These are phyloP conservation scores for Mus spicilegus DNA, from an alignment of 2,113 vertebrate genomes.

Conservation along the genomic window DNA sequence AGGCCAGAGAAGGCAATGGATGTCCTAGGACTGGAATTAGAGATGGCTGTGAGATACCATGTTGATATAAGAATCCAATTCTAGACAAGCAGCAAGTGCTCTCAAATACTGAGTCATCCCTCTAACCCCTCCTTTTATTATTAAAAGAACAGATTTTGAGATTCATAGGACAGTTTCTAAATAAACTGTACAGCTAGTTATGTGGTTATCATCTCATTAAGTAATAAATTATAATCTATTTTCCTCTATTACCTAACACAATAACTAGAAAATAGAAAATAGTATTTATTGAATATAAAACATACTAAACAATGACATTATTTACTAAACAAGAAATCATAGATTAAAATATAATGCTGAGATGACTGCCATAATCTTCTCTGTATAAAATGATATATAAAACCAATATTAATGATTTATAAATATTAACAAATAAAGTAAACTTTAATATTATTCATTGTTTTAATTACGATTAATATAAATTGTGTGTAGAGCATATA, in stretches of 20 bases:
- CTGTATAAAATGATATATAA: neutral
- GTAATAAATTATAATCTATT: neutral
- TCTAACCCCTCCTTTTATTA: neutral
- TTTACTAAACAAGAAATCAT: neutral
- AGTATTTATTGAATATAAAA: neutral
- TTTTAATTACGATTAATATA: neutral
- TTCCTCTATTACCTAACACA: neutral
- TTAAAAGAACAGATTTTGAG: neutral
- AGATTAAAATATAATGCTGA: neutral
- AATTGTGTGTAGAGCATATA: neutral
- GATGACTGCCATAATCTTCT: neutral
- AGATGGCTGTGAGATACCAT: neutral
- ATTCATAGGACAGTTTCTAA: neutral
- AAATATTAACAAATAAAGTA: neutral
- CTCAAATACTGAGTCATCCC: neutral
- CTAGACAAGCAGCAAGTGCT: neutral
- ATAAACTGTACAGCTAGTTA: neutral
- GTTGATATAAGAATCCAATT: neutral
- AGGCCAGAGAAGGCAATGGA: neutral
- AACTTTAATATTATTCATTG: neutral
- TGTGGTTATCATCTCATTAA: neutral
- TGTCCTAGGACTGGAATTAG: neutral
- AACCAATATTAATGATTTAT: neutral
- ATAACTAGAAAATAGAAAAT: neutral
- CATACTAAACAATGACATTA: neutral